Percentiles rank a stretch among this genome's conserved stretches.
phyloP scores from a whole-genome alignment of 2,113 vertebrate genomes.

The Leucosticte australis region DNA sequence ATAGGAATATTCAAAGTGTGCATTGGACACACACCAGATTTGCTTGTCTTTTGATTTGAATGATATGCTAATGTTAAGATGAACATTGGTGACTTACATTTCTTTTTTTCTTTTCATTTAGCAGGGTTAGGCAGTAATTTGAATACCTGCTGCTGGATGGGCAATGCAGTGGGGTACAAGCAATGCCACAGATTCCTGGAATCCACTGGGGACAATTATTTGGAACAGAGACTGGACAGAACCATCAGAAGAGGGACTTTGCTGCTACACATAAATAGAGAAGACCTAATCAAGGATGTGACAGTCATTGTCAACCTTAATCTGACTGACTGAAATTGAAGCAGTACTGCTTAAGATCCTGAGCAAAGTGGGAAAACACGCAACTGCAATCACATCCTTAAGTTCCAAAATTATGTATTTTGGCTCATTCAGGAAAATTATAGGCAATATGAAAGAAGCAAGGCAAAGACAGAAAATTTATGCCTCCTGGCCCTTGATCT shows the following conservation, averaged over 20 bases:
- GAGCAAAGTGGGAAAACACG: background rate
- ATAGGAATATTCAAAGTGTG: background rate
- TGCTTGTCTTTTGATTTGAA: background rate
- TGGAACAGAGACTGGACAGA: background rate
- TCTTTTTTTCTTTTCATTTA: background rate
- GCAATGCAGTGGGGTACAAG: background rate
- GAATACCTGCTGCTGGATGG: background rate
- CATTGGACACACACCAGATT: background rate
- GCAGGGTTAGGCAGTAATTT: background rate
- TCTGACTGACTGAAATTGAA: background rate
- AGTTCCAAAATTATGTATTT: background rate
- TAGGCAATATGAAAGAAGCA: accelerated
- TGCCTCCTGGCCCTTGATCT: background rate
- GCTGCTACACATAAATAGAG: background rate
- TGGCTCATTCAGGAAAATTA: background rate
- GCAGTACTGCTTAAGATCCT: background rate
- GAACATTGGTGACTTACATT: background rate
- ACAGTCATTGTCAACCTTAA: background rate
- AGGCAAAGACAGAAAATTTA: background rate
- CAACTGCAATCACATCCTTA: background rate
- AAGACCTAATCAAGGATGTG: background rate
- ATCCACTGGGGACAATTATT: background rate
- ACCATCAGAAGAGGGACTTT: background rate
- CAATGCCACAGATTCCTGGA: background rate
- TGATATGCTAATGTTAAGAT: background rate